Conservation (phyloP, 2,113 vertebrate genomes). For the rat (Rattus norvegicus) region GRCr8 NC_086024.1:123077501-123078000, state of each 20-base stretch:
- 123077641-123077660: not conserved
- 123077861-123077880: not conserved
- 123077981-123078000: not conserved
- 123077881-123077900: not conserved
- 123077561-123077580: not conserved
- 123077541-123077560: not conserved
- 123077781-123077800: not conserved
- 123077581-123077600: not conserved
- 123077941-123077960: not conserved
- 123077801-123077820: not conserved
- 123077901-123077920: not conserved
- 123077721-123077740: not conserved
- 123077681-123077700: not conserved
- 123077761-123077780: not conserved
- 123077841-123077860: not conserved
- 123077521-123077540: not conserved
- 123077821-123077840: not conserved
- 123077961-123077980: not conserved
- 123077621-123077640: not conserved
- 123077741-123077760: accelerated
- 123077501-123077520: not conserved
- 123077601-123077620: not conserved
- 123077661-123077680: not conserved
- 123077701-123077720: not conserved
- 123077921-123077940: not conserved